Conservation (phyloP, 92 coral and sea anemone species). For the Palythoa grandis region DNA sequence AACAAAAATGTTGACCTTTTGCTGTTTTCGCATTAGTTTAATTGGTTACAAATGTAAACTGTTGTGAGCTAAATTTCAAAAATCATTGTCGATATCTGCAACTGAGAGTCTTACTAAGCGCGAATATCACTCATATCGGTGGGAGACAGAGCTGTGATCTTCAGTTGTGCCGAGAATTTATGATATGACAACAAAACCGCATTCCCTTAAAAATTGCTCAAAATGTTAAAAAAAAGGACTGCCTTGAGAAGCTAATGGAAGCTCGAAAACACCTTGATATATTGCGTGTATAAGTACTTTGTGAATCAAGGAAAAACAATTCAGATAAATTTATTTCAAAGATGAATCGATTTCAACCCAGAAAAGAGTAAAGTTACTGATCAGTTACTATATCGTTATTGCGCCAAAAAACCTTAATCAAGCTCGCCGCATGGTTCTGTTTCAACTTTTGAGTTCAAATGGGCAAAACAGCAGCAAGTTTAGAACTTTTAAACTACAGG, state of each 20-base stretch:
- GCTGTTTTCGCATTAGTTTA: conserved; percentile 20
- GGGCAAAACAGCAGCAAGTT: conserved; percentile 15
- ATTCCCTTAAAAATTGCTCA: neutral
- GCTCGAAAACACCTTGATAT: neutral
- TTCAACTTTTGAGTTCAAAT: conserved; percentile 15
- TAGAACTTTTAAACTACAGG: neutral
- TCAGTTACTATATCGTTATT: neutral
- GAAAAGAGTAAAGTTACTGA: too few relatives aligned
- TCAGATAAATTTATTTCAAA: too few relatives aligned
- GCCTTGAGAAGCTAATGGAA: too few relatives aligned
- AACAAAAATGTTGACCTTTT: conserved; percentile 2
- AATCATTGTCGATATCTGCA: conserved; percentile 24
- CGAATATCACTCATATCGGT: conserved; percentile 2
- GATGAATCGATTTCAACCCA: too few relatives aligned
- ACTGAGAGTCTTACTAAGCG: conserved; percentile 10
- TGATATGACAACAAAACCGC: neutral
- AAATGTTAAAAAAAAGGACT: neutral
- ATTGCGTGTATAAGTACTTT: too few relatives aligned
- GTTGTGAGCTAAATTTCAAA: conserved; percentile 39
- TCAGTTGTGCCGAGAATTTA: neutral
- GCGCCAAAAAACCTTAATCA: conserved; percentile 19
- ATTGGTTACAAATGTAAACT: conserved; percentile 44
- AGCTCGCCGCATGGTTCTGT: conserved; percentile 24
- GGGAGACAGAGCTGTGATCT: conserved; percentile 8
- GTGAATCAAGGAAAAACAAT: too few relatives aligned